Percentiles rank a stretch among this genome's conserved stretches.
Conservation (phyloP, 2,888 invertebrate species). For the Hypomecis atomaria region DNA sequence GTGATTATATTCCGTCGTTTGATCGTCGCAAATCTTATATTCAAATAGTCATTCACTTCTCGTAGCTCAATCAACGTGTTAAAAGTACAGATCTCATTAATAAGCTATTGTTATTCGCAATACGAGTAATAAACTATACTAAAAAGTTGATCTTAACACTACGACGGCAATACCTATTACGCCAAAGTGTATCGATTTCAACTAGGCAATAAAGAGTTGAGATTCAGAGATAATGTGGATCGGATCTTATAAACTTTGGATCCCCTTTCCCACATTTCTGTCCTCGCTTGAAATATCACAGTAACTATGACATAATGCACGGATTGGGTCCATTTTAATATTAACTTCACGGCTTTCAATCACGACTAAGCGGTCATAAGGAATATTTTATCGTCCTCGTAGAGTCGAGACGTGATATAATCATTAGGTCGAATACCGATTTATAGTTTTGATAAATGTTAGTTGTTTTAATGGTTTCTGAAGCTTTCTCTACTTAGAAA, state of each 20-base stretch:
- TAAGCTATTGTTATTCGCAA: no score
- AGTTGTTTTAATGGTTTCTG: slow-evolving; percentile 17
- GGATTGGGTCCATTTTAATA: slow-evolving; percentile 22
- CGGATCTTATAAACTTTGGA: not conserved
- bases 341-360: slow-evolving; percentile 27
- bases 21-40: no score
- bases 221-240: no score
- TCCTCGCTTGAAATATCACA: not conserved
- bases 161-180: no score
- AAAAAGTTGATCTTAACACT: no score
- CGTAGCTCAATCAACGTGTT: no score
- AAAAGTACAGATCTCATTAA: no score
- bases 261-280: not conserved
- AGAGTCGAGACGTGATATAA: slow-evolving; percentile 19
- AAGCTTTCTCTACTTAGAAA: slow-evolving; percentile 16
- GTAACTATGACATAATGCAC: not conserved
- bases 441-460: slow-evolving; percentile 25
- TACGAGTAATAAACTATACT: no score
- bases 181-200: no score
- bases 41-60: no score
- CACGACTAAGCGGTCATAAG: slow-evolving; percentile 27
- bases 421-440: slow-evolving; percentile 16
- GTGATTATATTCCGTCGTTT: no score
- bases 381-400: slow-evolving; percentile 22
- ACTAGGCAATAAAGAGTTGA: no score